phyloP scores from a whole-genome alignment of 2,888 invertebrate genomes.

The Chloromyia formosa region DNA sequence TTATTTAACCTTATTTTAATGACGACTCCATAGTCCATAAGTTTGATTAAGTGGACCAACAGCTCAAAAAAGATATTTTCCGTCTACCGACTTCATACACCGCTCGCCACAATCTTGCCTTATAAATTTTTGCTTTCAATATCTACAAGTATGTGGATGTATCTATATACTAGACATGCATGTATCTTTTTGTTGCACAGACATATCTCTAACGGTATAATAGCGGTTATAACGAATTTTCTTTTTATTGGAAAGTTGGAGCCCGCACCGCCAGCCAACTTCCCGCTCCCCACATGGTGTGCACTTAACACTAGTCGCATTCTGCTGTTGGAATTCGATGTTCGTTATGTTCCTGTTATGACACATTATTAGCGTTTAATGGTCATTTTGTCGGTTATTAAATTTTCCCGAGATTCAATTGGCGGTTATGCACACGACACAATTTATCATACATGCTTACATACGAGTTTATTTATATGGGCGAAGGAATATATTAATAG shows the following conservation, averaged over 20 bases:
- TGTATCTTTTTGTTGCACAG: no score
- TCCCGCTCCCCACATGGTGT: not conserved
- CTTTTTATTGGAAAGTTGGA: constrained; percentile 13
- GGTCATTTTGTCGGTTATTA: constrained; percentile 38
- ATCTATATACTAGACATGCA: no score
- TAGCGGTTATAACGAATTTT: constrained; percentile 33
- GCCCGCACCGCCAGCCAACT: not conserved
- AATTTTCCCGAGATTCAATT: constrained; percentile 39
- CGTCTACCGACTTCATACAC: no score
- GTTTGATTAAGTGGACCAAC: no score
- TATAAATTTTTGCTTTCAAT: no score
- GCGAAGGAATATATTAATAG: not conserved
- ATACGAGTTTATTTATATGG: not conserved
- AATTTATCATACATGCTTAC: not conserved
- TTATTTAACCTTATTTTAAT: no score
- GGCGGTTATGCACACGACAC: constrained; percentile 23
- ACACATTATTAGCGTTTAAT: constrained; percentile 36
- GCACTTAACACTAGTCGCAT: not conserved
- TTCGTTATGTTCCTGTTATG: constrained; percentile 43
- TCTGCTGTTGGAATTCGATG: constrained; percentile 20
- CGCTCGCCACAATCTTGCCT: no score
- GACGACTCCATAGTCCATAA: no score
- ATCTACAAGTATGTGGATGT: no score
- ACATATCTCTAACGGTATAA: constrained; percentile 35
- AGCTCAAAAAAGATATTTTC: no score